A percentile compares a stretch with the other conserved stretches of the same genome.
Conservation (phyloP, 2,888 invertebrate species). For the Caenorhabditis sp. region DNA sequence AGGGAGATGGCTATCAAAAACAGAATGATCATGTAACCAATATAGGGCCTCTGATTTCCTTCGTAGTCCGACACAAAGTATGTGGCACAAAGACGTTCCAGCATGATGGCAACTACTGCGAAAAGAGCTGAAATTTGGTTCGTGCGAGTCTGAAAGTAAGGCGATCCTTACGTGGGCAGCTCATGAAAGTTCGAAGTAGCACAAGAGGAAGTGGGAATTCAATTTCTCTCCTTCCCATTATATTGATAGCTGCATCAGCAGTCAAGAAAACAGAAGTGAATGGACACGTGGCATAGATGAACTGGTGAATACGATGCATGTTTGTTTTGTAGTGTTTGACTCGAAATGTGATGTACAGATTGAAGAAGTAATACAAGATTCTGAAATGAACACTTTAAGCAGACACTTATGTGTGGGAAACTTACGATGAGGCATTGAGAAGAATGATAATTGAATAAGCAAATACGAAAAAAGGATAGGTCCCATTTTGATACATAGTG, state of each 20-base stretch:
- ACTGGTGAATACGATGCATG: slow-evolving; percentile 3
- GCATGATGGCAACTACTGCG: not conserved
- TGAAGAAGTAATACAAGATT: slow-evolving; percentile 9
- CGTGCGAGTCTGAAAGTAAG: not conserved
- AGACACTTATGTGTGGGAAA: not conserved
- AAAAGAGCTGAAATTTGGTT: not conserved
- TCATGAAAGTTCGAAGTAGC: not conserved
- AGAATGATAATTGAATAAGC: not conserved
- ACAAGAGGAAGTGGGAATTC: not conserved
- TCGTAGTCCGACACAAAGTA: slow-evolving; percentile 3
- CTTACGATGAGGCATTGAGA: not conserved
- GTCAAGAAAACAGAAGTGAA: not conserved
- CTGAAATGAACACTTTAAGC: too few species aligned
- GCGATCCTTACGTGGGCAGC: not conserved
- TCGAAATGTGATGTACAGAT: slow-evolving; percentile 4
- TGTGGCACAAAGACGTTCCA: slow-evolving; percentile 16
- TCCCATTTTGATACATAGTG: slow-evolving; percentile 16
- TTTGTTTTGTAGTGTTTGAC: slow-evolving; percentile 16
- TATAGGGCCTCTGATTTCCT: not conserved
- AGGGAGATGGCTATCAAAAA: not conserved
- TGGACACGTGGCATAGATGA: not conserved
- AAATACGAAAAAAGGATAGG: not conserved
- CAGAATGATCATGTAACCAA: not conserved
- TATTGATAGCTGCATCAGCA: not conserved
- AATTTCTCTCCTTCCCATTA: slow-evolving; percentile 14